Conservation (phyloP, 2,797 vertebrate genomes). For the Pyrocephalus nanus region DNA sequence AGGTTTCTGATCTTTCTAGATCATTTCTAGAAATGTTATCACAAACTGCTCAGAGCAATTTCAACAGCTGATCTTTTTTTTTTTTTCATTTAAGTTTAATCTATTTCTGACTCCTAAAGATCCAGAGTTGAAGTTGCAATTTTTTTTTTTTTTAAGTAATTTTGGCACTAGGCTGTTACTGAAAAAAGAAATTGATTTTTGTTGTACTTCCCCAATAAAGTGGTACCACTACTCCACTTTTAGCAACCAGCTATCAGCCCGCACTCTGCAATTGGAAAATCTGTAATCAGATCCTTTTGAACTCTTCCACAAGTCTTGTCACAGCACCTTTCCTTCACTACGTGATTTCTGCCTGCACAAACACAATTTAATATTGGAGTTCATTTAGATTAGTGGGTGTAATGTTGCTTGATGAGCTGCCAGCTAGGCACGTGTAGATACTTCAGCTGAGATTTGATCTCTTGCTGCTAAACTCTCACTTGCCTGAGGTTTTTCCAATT, state of each 20-base stretch:
- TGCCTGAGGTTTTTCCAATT: constrained; percentile 54
- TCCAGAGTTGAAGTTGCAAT: background rate
- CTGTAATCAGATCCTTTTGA: constrained; percentile 42
- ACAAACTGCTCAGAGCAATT: background rate
- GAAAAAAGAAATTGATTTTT: background rate
- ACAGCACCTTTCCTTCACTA: constrained; percentile 11
- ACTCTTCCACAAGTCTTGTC: background rate
- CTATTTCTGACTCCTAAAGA: background rate
- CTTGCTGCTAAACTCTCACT: constrained; percentile 48
- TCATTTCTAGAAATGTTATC: background rate
- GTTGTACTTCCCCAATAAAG: background rate
- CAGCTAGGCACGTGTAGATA: constrained; percentile 12
- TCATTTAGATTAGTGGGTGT: constrained; percentile 22
- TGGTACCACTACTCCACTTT: background rate
- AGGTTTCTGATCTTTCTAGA: background rate
- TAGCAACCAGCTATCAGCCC: background rate
- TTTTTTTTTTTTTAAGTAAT: background rate
- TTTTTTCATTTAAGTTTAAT: background rate
- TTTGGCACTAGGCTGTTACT: background rate
- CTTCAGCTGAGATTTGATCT: constrained; percentile 33
- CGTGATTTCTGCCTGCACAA: constrained; percentile 18
- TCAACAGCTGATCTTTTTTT: background rate
- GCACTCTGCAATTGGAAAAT: constrained; percentile 25
- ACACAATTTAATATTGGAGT: constrained; percentile 29
- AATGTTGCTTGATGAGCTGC: constrained; percentile 48